Conservation (phyloP, 2,888 invertebrate genomes). For the Melipona bicolor region DNA sequence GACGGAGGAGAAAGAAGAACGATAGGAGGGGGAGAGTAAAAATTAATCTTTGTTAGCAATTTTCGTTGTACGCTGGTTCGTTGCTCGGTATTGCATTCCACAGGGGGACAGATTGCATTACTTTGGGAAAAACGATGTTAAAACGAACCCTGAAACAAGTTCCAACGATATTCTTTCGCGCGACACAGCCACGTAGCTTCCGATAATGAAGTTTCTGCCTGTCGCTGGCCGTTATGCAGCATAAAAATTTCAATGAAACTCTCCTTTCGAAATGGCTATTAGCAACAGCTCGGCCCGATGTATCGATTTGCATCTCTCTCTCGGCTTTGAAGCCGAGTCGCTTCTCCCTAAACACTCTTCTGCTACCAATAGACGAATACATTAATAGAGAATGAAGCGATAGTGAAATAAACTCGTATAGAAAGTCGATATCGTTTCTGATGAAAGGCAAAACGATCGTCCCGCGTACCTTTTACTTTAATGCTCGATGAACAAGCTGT, state of each 20-base stretch:
- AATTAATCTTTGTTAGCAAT: constrained; percentile 22
- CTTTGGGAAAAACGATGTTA: constrained; percentile 30
- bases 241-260: constrained; percentile 65
- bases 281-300: constrained; percentile 51
- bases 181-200: background rate
- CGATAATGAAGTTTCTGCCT: constrained; percentile 52
- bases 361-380: constrained; percentile 64
- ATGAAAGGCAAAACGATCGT: constrained; percentile 57
- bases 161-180: constrained; percentile 31
- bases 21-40: background rate
- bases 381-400: constrained; percentile 69
- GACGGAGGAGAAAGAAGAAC: background rate
- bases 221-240: constrained; percentile 44
- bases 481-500: constrained; percentile 5
- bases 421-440: constrained; percentile 67
- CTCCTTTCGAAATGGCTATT: constrained; percentile 66
- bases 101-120: constrained; percentile 23
- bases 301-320: constrained; percentile 68
- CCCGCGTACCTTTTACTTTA: background rate
- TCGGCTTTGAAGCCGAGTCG: constrained; percentile 58
- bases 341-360: constrained; percentile 59
- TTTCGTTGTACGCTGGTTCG: constrained; percentile 9
- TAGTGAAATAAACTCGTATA: constrained; percentile 68
- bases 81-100: constrained; percentile 2
- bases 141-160: constrained; percentile 22